Evolutionary conservation across 2,888 invertebrate species (phyloP).

Genomic region (Tenthredo livida): DNA sequence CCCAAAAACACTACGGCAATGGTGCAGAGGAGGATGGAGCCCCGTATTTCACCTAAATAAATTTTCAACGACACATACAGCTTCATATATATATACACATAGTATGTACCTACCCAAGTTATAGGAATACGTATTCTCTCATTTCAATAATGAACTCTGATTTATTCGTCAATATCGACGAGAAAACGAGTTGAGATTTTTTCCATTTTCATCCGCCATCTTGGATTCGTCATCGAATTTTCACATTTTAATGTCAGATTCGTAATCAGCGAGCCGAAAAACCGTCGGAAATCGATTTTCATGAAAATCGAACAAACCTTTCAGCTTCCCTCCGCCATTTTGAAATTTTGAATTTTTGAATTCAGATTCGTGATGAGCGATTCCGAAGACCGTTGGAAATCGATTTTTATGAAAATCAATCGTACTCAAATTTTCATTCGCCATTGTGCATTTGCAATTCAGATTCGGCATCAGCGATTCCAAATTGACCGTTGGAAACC

Average conservation of each 20-base stretch:
- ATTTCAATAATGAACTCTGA: not conserved
- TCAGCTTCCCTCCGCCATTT: not conserved
- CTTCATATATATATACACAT: not conserved
- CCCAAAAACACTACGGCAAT: slow-evolving; percentile 27
- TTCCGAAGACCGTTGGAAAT: too few species aligned
- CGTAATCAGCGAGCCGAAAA: not conserved
- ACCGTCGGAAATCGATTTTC: not conserved
- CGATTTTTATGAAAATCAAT: too few species aligned
- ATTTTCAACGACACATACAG: not conserved
- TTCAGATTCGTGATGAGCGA: not conserved
- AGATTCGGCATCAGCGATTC: not conserved
- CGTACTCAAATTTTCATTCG: not conserved
- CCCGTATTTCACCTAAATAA: not conserved
- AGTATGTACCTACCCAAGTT: not conserved
- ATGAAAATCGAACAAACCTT: not conserved
- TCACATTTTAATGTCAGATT: not conserved
- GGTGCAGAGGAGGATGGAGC: slow-evolving; percentile 12
- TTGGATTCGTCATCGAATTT: not conserved
- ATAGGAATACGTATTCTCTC: not conserved
- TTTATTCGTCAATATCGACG: not conserved
- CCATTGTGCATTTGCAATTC: not conserved
- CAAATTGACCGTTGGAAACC: not conserved
- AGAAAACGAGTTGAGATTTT: not conserved
- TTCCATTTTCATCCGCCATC: not conserved
- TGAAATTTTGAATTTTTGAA: not conserved